phyloP scores from a whole-genome alignment of 2,888 invertebrate genomes.

The Luperina testacea region DNA sequence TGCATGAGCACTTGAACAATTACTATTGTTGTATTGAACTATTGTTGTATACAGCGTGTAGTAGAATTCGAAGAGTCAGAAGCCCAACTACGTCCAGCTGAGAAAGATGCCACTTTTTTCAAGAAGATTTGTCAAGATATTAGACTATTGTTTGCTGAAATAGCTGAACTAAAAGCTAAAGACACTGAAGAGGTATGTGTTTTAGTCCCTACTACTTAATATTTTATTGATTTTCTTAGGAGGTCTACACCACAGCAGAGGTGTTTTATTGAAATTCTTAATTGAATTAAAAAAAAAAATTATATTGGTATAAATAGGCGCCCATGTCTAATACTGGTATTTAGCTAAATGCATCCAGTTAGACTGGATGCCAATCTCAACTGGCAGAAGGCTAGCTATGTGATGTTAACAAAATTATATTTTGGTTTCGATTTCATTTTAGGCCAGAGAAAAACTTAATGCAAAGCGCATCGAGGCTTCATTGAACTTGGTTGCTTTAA shows the following conservation, averaged over 20 bases:
- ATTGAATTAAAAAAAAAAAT: not conserved
- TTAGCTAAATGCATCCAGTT: not conserved
- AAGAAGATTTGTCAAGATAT: constrained; percentile 93
- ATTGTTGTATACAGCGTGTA: constrained; percentile 88
- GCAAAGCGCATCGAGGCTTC: constrained; percentile 93
- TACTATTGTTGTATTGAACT: constrained; percentile 4
- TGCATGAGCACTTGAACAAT: not conserved
- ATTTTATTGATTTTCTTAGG: not conserved
- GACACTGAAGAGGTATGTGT: constrained; percentile 88
- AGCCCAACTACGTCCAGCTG: constrained; percentile 91
- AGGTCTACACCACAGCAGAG: not conserved
- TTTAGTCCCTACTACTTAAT: not conserved
- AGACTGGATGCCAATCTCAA: not conserved
- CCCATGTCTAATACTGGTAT: not conserved
- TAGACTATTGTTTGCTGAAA: constrained; percentile 92
- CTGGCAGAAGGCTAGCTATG: not conserved
- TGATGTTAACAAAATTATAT: not conserved
- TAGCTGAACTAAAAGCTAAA: constrained; percentile 91
- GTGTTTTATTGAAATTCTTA: not conserved
- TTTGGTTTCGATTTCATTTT: constrained; percentile 52
- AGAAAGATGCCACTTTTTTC: constrained; percentile 92
- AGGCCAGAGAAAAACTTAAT: constrained; percentile 91
- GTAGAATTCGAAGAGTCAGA: constrained; percentile 94
- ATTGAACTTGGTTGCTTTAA: constrained; percentile 94
- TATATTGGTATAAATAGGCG: not conserved